Conservation (phyloP, 2,113 vertebrate genomes). For the Poicephalus meyeri region DNA sequence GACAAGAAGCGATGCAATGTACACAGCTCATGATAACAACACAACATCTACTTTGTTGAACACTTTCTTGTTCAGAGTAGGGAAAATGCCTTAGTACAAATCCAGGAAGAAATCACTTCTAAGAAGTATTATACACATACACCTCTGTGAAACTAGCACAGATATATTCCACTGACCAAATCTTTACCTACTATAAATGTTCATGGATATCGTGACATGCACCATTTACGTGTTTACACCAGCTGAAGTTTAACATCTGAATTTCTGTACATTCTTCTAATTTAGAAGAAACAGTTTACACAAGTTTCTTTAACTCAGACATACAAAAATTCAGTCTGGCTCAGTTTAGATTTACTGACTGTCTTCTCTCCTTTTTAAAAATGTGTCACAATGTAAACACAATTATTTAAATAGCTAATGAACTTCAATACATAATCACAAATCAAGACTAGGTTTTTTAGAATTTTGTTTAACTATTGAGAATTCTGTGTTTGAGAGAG, state of each 20-base stretch:
- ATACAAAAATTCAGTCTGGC: not conserved
- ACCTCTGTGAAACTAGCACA: not conserved
- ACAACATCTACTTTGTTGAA: not conserved
- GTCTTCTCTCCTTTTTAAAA: not conserved
- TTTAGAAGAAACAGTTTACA: not conserved
- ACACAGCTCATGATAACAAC: not conserved
- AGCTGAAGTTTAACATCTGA: not conserved
- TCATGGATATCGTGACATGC: not conserved
- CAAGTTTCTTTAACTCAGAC: not conserved
- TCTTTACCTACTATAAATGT: not conserved
- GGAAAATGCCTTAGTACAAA: not conserved
- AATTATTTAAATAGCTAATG: not conserved
- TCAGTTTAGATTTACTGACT: not conserved
- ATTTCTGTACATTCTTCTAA: not conserved
- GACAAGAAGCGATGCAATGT: not conserved
- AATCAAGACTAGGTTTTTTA: not conserved
- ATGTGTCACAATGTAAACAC: not conserved
- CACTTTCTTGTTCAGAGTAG: not conserved
- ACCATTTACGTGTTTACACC: not conserved
- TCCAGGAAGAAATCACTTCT: not conserved
- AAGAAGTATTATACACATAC: not conserved
- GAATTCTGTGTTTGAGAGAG: not conserved
- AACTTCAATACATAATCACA: not conserved
- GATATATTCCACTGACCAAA: not conserved
- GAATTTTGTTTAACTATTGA: not conserved